phyloP scores from a whole-genome alignment of 2,797 vertebrate genomes.

The Sus cebifrons region DNA sequence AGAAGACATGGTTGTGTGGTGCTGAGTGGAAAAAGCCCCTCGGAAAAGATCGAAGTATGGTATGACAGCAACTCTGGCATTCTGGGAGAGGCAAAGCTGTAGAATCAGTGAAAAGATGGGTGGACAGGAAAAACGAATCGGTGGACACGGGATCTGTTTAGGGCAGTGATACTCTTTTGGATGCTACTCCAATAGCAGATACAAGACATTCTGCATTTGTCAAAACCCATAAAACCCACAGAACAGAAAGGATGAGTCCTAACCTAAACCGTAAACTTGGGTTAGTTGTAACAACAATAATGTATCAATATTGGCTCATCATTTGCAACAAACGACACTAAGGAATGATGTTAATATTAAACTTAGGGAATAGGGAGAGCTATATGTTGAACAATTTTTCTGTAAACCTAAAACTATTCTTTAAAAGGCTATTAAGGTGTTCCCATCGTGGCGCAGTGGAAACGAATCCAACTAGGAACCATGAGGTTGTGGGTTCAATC shows the following conservation, averaged over 20 bases:
- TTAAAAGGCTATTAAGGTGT: neutral
- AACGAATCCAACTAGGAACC: too few relatives aligned
- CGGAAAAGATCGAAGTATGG: neutral
- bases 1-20: neutral
- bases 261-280: neutral
- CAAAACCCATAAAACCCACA: conserved; percentile 12
- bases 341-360: conserved; percentile 20
- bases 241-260: neutral
- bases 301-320: neutral
- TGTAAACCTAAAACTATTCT: neutral
- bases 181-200: neutral
- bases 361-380: neutral
- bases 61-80: neutral
- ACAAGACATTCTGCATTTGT: neutral
- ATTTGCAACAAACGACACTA: neutral
- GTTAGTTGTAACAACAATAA: conserved; percentile 15
- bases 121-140: neutral
- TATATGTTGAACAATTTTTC: conserved; percentile 4
- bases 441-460: too few relatives aligned
- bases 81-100: conserved; percentile 5
- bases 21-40: conserved; percentile 9
- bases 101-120: conserved; percentile 27
- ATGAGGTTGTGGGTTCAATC: too few relatives aligned
- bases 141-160: neutral
- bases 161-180: neutral